Conservation (phyloP, 2,888 invertebrate species). For the Augochlorella aurata region DNA sequence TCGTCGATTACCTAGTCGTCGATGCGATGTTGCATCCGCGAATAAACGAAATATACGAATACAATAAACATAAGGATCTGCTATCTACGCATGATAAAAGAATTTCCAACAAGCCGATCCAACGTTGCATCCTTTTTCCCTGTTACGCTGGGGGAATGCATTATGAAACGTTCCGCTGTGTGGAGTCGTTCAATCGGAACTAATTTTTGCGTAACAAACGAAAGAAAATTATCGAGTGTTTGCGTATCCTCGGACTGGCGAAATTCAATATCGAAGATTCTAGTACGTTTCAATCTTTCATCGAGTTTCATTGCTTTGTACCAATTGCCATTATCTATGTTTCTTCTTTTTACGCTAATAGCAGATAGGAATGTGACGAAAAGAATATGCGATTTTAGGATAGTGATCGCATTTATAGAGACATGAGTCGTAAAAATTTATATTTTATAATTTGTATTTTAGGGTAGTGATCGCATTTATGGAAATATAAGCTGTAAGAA, state of each 20-base stretch:
- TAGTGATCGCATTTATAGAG: too few species aligned
- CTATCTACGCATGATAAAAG: background rate
- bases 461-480: too few species aligned
- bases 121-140: constrained; percentile 5
- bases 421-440: too few species aligned
- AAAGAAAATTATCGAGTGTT: constrained; percentile 44
- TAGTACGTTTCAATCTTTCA: constrained; percentile 22
- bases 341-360: background rate
- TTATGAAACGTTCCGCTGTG: constrained; percentile 52
- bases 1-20: too few species aligned
- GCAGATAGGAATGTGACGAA: background rate
- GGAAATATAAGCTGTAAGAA: too few species aligned
- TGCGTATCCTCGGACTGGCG: constrained; percentile 20
- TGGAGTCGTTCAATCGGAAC: constrained; percentile 38
- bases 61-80: background rate
- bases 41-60: too few species aligned
- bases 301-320: background rate
- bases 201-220: constrained; percentile 51
- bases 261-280: constrained; percentile 28
- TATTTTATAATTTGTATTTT: too few species aligned
- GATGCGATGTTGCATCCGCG: too few species aligned
- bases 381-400: background rate
- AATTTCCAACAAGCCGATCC: background rate
- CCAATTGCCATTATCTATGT: background rate
- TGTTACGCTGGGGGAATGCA: constrained; percentile 21